Evolutionary conservation across 2,797 vertebrate genomes (phyloP).

Genomic region (Lepidocolaptes lacrymiger): DNA sequence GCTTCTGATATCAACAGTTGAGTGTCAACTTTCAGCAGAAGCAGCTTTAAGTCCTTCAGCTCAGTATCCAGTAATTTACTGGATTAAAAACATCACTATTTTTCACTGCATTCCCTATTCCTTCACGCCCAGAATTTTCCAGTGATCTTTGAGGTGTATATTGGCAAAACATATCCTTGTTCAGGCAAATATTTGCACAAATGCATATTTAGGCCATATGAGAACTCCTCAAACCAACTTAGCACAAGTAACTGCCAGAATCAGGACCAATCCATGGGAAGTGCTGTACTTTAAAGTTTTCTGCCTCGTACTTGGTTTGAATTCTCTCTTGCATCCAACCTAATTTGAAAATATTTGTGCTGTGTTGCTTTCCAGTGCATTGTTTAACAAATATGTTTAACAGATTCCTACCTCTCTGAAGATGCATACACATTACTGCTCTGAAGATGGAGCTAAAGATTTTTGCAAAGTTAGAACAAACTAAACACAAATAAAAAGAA

Average conservation of each 20-base stretch:
- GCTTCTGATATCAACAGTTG: background rate
- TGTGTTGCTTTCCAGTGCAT: background rate
- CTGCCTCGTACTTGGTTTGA: background rate
- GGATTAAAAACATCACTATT: background rate
- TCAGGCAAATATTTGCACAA: background rate
- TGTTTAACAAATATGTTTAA: background rate
- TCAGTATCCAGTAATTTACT: background rate
- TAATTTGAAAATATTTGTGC: background rate
- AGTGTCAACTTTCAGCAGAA: background rate
- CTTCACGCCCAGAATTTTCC: background rate
- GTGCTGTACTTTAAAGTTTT: background rate
- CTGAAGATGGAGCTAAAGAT: constrained; percentile 79
- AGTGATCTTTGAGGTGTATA: background rate
- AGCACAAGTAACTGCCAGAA: background rate
- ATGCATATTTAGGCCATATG: background rate
- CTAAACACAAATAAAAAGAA: background rate
- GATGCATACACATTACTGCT: constrained; percentile 36
- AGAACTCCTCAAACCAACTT: background rate
- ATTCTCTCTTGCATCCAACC: background rate
- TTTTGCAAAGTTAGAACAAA: constrained; percentile 53
- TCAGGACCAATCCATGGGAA: background rate
- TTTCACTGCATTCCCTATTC: background rate
- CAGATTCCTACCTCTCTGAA: background rate
- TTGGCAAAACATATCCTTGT: background rate
- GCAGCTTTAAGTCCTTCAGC: background rate